Percentiles rank a stretch among this genome's conserved stretches.
Conservation (phyloP, 2,888 invertebrate genomes). For the Agonum fuliginosum region DNA sequence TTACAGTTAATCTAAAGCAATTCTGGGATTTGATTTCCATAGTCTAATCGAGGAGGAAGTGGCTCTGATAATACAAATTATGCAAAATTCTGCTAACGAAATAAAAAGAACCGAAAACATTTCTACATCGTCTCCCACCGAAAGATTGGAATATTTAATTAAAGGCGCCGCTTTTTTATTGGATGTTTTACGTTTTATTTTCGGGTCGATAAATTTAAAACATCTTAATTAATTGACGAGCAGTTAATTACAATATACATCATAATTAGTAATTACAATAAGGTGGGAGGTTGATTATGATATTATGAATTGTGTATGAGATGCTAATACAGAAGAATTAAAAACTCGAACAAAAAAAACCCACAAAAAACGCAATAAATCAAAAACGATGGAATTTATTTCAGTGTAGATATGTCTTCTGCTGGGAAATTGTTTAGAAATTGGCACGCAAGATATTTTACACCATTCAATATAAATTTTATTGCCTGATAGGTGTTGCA, state of each 20-base stretch:
- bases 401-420: background rate
- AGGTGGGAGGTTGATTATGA: slow-evolving; percentile 39
- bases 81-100: too few relatives aligned
- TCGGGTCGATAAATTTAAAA: slow-evolving; percentile 51
- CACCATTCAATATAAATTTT: slow-evolving; percentile 7
- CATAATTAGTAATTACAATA: slow-evolving; percentile 52
- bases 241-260: slow-evolving; percentile 55
- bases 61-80: too few relatives aligned
- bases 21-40: too few relatives aligned
- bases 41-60: too few relatives aligned
- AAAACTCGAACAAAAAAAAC: background rate
- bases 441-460: slow-evolving; percentile 16
- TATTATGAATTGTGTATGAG: slow-evolving; percentile 45
- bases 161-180: slow-evolving; percentile 44
- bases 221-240: slow-evolving; percentile 56
- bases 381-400: too few relatives aligned
- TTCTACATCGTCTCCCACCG: too few relatives aligned
- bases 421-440: background rate
- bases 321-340: background rate
- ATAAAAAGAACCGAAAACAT: too few relatives aligned
- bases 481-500: background rate
- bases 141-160: slow-evolving; percentile 47
- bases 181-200: slow-evolving; percentile 45
- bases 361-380: background rate
- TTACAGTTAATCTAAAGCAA: too few relatives aligned